Percentiles rank a stretch among this genome's conserved stretches.
Conservation (phyloP, 2,113 vertebrate genomes). For the Ptilonorhynchus violaceus region DNA sequence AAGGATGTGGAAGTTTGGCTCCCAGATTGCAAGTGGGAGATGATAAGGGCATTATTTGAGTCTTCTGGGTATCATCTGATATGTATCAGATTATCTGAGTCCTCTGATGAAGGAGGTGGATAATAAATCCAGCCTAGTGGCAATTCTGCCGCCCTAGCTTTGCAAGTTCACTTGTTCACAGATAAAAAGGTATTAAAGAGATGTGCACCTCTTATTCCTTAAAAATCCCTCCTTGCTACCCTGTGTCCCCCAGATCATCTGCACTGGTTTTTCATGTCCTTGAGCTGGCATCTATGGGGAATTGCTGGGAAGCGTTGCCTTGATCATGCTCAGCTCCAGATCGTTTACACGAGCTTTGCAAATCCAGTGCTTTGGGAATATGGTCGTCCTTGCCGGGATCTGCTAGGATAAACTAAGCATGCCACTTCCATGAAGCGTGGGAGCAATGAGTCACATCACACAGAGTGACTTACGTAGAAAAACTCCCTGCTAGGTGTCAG, state of each 20-base stretch:
- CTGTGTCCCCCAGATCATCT: neutral
- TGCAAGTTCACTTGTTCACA: neutral
- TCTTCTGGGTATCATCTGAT: neutral
- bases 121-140: neutral
- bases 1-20: neutral
- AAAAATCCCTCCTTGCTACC: neutral
- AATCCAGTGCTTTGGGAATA: neutral
- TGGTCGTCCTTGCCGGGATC: neutral
- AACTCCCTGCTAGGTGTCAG: conserved; percentile 60
- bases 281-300: neutral
- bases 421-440: conserved; percentile 28
- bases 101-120: neutral
- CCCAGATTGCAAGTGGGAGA: neutral
- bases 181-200: neutral
- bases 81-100: neutral
- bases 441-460: conserved; percentile 45
- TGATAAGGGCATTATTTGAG: neutral
- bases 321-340: neutral
- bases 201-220: neutral
- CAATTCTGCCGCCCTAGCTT: neutral
- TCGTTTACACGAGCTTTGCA: neutral
- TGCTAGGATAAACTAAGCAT: neutral
- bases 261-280: neutral
- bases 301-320: neutral
- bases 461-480: conserved; percentile 9